Conservation (phyloP, 2,797 vertebrate species). For the Clarias laeviceps region DNA sequence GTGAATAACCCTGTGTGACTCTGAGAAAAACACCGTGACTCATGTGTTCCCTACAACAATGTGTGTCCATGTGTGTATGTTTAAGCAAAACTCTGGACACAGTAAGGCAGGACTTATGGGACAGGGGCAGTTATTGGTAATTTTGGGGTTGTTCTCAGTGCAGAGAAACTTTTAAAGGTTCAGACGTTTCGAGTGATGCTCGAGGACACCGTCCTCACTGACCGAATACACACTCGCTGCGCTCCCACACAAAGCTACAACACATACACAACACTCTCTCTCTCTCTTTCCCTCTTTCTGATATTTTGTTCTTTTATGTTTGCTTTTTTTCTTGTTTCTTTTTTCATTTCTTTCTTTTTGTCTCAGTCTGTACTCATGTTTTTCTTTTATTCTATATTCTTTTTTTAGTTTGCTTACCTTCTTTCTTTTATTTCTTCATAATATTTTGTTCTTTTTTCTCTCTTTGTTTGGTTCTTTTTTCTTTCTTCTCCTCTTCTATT, state of each 20-base stretch:
- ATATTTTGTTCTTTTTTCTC: not conserved
- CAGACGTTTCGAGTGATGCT: not conserved
- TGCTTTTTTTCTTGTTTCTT: not conserved
- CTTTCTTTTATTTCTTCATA: not conserved
- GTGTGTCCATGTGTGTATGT: not conserved
- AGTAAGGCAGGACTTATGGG: not conserved
- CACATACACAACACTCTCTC: not conserved
- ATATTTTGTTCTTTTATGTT: not conserved
- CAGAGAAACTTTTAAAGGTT: not conserved
- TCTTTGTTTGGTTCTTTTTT: not conserved
- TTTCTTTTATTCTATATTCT: not conserved
- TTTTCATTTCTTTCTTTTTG: not conserved
- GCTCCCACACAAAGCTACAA: not conserved
- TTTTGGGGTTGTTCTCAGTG: not conserved
- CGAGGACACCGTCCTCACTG: not conserved
- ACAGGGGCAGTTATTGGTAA: not conserved
- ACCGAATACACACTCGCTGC: not conserved
- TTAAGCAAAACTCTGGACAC: not conserved
- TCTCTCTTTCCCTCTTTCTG: not conserved
- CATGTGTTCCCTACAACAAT: not conserved
- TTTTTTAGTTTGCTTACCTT: not conserved
- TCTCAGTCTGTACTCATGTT: not conserved
- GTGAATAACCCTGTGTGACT: no score
- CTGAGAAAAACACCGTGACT: no score
- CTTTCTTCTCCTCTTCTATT: not conserved